Percentiles rank a stretch among this genome's conserved stretches.
Conservation (phyloP, 1,140 invertebrate genomes). For the Bombus pyrosoma region DNA sequence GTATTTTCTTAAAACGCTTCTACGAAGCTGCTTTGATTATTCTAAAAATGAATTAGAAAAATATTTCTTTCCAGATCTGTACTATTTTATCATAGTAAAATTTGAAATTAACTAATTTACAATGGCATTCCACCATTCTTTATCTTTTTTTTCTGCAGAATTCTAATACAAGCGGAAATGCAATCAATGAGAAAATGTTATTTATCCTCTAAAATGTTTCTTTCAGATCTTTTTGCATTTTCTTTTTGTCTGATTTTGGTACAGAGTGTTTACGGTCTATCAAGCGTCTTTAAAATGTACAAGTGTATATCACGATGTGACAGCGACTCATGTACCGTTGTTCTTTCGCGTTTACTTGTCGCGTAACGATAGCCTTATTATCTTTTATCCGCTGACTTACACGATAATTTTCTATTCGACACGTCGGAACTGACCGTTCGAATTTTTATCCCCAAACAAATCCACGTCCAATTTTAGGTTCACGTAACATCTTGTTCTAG, state of each 20-base stretch:
- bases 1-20: constrained; percentile 38
- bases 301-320: constrained; percentile 44
- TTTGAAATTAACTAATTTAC: constrained; percentile 52
- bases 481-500: neutral
- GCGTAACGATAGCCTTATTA: constrained; percentile 1
- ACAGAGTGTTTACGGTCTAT: constrained; percentile 63
- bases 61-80: constrained; percentile 63
- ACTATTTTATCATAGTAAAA: constrained; percentile 61
- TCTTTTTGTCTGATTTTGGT: neutral
- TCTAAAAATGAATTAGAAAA: constrained; percentile 70
- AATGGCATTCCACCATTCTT: neutral
- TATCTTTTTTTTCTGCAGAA: neutral
- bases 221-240: constrained; percentile 51
- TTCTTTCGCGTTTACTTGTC: constrained; percentile 13
- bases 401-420: neutral
- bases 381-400: constrained; percentile 42
- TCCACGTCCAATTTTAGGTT: constrained; percentile 18
- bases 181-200: constrained; percentile 52
- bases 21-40: constrained; percentile 52
- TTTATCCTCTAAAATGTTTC: constrained; percentile 43
- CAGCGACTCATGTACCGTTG: constrained; percentile 16
- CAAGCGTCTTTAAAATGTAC: constrained; percentile 68
- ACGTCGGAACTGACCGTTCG: constrained; percentile 9
- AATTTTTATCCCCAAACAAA: constrained; percentile 35
- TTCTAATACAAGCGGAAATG: constrained; percentile 62